phyloP scores from a whole-genome alignment of 2,797 vertebrate genomes.

The Molossus molossus region DNA sequence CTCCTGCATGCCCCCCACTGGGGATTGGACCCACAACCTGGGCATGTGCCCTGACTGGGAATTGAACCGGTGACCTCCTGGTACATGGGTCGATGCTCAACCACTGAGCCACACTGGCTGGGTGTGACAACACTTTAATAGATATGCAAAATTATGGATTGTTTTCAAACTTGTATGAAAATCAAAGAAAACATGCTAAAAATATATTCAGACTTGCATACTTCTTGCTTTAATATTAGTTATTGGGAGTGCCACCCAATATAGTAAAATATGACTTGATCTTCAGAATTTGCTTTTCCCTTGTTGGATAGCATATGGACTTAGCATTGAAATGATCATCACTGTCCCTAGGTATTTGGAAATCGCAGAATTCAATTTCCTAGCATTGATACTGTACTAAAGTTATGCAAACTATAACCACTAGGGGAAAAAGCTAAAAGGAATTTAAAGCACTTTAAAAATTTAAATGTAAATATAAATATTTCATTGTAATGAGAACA shows the following conservation, averaged over 20 bases:
- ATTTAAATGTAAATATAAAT: not conserved
- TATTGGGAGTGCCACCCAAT: not conserved
- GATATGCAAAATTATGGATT: not conserved
- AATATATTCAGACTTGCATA: not conserved
- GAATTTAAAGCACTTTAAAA: not conserved
- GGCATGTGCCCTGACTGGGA: too few relatives aligned
- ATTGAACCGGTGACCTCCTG: too few relatives aligned
- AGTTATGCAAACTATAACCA: not conserved
- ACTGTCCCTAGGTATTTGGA: not conserved
- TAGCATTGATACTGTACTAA: not conserved
- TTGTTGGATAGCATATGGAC: not conserved
- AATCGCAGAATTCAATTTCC: not conserved
- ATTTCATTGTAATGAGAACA: not conserved
- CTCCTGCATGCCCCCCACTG: too few relatives aligned
- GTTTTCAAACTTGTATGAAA: not conserved
- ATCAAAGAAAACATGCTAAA: not conserved
- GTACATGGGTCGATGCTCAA: too few relatives aligned
- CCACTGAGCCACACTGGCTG: too few relatives aligned
- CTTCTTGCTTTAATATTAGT: not conserved
- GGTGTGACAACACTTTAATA: not conserved
- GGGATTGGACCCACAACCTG: too few relatives aligned
- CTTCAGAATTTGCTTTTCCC: not conserved
- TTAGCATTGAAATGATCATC: not conserved
- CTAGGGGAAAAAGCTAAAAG: not conserved
- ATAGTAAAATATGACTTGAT: not conserved